phyloP scores from a whole-genome alignment of 2,888 invertebrate species.

The Orchestes rusci region DNA sequence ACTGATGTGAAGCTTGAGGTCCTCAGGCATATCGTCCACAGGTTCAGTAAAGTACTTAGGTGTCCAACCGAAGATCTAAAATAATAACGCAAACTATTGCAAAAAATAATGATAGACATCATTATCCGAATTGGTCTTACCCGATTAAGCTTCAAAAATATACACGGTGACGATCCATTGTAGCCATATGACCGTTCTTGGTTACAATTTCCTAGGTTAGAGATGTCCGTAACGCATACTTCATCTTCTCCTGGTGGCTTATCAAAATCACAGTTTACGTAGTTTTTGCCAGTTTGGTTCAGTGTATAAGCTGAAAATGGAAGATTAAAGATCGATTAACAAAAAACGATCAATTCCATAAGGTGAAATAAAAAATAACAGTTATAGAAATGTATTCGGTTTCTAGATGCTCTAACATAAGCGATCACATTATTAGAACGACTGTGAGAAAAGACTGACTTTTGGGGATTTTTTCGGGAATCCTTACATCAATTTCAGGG shows the following conservation, averaged over 20 bases:
- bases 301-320: constrained; percentile 42
- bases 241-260: constrained; percentile 43
- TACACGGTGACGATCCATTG: constrained; percentile 67
- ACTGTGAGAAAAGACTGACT: no score
- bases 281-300: constrained; percentile 45
- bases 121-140: constrained; percentile 42
- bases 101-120: constrained; percentile 10
- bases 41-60: constrained; percentile 53
- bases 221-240: constrained; percentile 50
- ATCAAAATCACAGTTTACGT: constrained; percentile 50
- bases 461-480: no score
- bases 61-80: constrained; percentile 66
- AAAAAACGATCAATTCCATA: neutral
- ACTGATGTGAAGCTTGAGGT: constrained; percentile 47
- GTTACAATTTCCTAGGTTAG: constrained; percentile 49
- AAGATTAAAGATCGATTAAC: neutral
- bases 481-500: no score
- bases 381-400: neutral
- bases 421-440: no score
- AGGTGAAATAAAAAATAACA: neutral
- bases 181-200: constrained; percentile 57
- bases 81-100: constrained; percentile 20
- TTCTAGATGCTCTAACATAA: neutral
- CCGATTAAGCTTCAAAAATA: constrained; percentile 74
- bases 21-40: constrained; percentile 50